Conservation (phyloP, 2,888 invertebrate species). For the Sesia bembeciformis region DNA sequence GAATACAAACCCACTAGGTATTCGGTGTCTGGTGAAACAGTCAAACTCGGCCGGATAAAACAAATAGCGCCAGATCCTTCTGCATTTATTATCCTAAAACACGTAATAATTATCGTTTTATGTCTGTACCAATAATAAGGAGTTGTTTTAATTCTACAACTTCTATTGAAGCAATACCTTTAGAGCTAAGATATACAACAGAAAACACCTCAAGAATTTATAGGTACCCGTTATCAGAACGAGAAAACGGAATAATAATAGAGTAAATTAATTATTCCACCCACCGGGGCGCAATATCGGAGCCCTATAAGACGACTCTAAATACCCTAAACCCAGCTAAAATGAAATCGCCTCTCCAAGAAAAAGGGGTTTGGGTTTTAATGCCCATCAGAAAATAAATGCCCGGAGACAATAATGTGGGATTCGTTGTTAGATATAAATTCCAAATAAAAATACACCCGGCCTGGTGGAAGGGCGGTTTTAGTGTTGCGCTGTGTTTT, state of each 20-base stretch:
- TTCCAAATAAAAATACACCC: slow-evolving; percentile 67
- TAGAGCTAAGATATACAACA: too few relatives aligned
- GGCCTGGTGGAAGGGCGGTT: slow-evolving; percentile 22
- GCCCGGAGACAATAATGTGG: slow-evolving; percentile 70
- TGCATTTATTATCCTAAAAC: too few relatives aligned
- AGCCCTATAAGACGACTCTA: slow-evolving; percentile 56
- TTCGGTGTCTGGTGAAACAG: too few relatives aligned
- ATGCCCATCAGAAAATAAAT: slow-evolving; percentile 73
- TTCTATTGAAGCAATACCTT: too few relatives aligned
- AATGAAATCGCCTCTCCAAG: slow-evolving; percentile 65
- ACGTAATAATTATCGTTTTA: too few relatives aligned
- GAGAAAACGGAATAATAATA: slow-evolving; percentile 59
- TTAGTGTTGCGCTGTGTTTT: slow-evolving; percentile 23
- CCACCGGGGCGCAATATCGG: slow-evolving; percentile 41
- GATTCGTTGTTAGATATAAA: slow-evolving; percentile 69
- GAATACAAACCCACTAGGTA: too few relatives aligned
- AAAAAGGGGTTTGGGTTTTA: slow-evolving; percentile 72
- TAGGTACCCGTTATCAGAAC: slow-evolving; percentile 43
- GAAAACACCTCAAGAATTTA: too few relatives aligned
- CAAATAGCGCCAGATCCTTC: too few relatives aligned
- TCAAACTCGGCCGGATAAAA: too few relatives aligned
- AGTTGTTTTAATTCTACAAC: too few relatives aligned
- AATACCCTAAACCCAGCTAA: slow-evolving; percentile 72
- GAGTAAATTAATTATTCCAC: slow-evolving; percentile 68
- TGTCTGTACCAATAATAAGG: too few relatives aligned